Conservation (phyloP, 1,140 invertebrate species). For the Episyrphus balteatus region DNA sequence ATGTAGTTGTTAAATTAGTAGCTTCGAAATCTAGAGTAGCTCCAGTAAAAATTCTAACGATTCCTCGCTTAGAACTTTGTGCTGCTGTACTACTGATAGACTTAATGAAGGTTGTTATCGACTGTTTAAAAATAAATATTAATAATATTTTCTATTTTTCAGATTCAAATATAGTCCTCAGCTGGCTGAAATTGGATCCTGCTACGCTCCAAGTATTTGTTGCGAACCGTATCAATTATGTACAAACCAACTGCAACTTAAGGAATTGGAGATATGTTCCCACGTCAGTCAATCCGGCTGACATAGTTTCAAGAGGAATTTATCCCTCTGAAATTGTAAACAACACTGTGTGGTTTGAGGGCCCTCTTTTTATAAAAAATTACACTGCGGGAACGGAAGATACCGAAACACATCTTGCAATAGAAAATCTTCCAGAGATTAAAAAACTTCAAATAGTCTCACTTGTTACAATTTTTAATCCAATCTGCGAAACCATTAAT, state of each 20-base stretch:
- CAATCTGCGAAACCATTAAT: neutral
- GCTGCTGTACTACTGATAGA: conserved; percentile 10
- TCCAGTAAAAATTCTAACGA: conserved; percentile 16
- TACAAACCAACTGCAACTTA: neutral
- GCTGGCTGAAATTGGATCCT: neutral
- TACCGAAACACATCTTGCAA: neutral
- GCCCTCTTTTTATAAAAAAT: neutral
- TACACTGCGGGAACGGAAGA: neutral
- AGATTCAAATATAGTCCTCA: neutral
- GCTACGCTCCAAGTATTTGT: too few species aligned
- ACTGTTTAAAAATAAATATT: neutral
- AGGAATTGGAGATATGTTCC: conserved; percentile 14
- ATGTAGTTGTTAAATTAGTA: conserved; percentile 10
- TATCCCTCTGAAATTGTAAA: neutral
- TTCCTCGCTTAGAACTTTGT: conserved; percentile 20
- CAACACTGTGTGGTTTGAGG: neutral
- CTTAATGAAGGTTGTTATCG: neutral
- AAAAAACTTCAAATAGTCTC: too few species aligned
- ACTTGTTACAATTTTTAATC: neutral
- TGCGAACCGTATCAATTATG: too few species aligned
- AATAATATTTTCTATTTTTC: neutral
- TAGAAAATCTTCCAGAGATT: neutral
- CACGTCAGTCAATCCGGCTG: conserved; percentile 19
- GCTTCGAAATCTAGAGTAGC: conserved; percentile 19
- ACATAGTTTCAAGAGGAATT: conserved; percentile 6